Conservation (phyloP, 2,888 invertebrate genomes). For the Leptinotarsa tumamoca region DNA sequence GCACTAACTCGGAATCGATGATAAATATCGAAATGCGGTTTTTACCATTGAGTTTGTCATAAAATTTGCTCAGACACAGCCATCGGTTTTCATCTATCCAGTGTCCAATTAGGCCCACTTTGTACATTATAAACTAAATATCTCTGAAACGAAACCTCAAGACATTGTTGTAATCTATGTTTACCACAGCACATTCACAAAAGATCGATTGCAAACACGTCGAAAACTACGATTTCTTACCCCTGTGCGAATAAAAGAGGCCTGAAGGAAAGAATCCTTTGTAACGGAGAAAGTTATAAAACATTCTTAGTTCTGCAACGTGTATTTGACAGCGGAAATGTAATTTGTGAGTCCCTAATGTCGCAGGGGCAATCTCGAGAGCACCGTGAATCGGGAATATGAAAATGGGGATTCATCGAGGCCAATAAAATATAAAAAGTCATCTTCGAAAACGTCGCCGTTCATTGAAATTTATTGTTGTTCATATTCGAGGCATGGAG, state of each 20-base stretch:
- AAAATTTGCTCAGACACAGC: too few species aligned
- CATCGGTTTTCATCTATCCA: too few species aligned
- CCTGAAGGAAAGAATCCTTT: conserved; percentile 48
- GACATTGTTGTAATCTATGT: too few species aligned
- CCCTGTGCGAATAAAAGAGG: conserved; percentile 33
- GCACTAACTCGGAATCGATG: too few species aligned
- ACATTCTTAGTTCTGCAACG: conserved; percentile 57
- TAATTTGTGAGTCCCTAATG: conserved; percentile 63
- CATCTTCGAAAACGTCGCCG: conserved; percentile 52
- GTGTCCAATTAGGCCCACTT: too few species aligned
- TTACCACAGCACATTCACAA: background rate
- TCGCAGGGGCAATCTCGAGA: conserved; percentile 56
- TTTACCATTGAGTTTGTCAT: too few species aligned
- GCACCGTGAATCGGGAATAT: conserved; percentile 60
- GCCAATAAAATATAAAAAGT: conserved; percentile 60
- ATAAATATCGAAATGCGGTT: too few species aligned
- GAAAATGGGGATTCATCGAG: conserved; percentile 62
- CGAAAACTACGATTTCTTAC: background rate
- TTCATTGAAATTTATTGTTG: conserved; percentile 50
- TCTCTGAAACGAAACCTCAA: too few species aligned
- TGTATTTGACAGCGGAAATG: conserved; percentile 62
- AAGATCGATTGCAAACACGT: background rate
- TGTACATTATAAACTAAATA: too few species aligned
- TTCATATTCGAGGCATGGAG: conserved; percentile 12
- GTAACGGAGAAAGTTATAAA: conserved; percentile 58